Conservation (phyloP, 2,888 invertebrate species). For the Aspidiotus rigidus region DNA sequence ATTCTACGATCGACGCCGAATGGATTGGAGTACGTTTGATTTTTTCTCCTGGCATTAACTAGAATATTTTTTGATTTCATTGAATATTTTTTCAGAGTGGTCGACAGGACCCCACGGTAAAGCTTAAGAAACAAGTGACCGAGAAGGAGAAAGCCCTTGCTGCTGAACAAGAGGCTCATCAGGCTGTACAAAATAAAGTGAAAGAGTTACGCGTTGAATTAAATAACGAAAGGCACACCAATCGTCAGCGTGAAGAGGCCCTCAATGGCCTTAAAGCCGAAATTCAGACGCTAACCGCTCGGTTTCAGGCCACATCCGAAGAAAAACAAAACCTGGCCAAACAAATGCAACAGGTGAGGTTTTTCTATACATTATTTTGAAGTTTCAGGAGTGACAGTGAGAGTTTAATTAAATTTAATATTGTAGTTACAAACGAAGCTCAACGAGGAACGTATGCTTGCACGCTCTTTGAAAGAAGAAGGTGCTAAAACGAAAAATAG, state of each 20-base stretch:
- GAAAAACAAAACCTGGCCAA: slow-evolving; percentile 55
- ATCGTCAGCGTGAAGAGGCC: slow-evolving; percentile 51
- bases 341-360: slow-evolving; percentile 51
- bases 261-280: slow-evolving; percentile 46
- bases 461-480: slow-evolving; percentile 50
- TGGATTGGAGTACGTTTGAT: slow-evolving; percentile 58
- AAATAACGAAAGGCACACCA: slow-evolving; percentile 52
- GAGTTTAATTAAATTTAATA: neutral
- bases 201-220: slow-evolving; percentile 65
- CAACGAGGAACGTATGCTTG: slow-evolving; percentile 48
- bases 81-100: slow-evolving; percentile 47
- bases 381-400: neutral
- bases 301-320: slow-evolving; percentile 53
- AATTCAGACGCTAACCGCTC: slow-evolving; percentile 44
- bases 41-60: neutral
- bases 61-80: neutral
- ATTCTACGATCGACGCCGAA: slow-evolving; percentile 63
- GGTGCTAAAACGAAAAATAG: slow-evolving; percentile 42
- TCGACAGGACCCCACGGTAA: slow-evolving; percentile 72
- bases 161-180: slow-evolving; percentile 65
- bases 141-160: slow-evolving; percentile 71
- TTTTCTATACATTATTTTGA: neutral
- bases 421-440: slow-evolving; percentile 51
- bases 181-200: slow-evolving; percentile 65
- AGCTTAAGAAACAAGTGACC: slow-evolving; percentile 75